Conservation (phyloP, 2,113 vertebrate species). For the Actenoides lindsayi region DNA sequence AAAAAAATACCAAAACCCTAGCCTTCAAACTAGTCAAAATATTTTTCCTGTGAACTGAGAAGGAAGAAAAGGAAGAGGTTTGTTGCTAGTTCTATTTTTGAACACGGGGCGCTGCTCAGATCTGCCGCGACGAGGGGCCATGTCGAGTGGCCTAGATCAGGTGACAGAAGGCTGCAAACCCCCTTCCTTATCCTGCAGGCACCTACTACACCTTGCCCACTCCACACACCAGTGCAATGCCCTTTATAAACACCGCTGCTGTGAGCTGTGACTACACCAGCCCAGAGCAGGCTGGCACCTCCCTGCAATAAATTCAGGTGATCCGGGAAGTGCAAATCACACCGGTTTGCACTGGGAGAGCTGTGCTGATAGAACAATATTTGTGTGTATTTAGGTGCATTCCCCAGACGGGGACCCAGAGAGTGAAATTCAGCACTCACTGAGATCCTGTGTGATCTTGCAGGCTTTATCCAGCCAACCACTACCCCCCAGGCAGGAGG, state of each 20-base stretch:
- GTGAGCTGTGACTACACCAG: background rate
- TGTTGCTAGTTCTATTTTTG: slow-evolving; percentile 31
- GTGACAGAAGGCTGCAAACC: slow-evolving; percentile 33
- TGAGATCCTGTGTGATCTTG: background rate
- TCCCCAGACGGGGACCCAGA: background rate
- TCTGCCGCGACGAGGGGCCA: background rate
- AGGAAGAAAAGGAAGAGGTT: slow-evolving; percentile 57
- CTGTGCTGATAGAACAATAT: background rate
- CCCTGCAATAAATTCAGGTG: background rate
- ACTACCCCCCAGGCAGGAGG: background rate
- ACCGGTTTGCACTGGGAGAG: background rate
- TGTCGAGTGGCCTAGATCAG: background rate
- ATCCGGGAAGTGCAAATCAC: background rate
- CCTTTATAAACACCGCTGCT: background rate
- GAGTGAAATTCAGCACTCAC: background rate
- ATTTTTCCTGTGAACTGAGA: slow-evolving; percentile 48
- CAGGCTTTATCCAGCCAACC: background rate
- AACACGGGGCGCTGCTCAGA: background rate
- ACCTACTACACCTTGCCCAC: background rate
- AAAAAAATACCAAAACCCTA: background rate
- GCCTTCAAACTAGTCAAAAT: slow-evolving; percentile 57
- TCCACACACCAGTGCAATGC: background rate
- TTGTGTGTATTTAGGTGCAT: background rate
- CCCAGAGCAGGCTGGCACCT: background rate
- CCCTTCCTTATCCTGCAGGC: background rate